Base-by-base conservation (phyloP, 2,888 invertebrate species). In the Gandaritis pyraliata region DNA sequence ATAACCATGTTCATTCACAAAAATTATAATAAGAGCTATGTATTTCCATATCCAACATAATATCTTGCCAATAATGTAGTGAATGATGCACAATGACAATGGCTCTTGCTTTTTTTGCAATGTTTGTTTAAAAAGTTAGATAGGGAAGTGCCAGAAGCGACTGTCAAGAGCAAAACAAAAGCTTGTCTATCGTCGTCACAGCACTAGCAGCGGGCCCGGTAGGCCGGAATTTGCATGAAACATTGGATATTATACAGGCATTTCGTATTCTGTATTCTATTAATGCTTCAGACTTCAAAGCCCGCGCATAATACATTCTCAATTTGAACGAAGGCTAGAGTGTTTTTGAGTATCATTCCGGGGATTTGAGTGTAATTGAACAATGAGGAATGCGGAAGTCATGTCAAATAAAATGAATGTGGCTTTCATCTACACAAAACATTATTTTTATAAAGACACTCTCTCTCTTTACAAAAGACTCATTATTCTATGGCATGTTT, bases 181-280 rank as follows among this genome's bases (percentile, higher is more conserved):
- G 51, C 10, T 54, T 15, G 57, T 29, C 29, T 48, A 48, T n/a
- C 13, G 15, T 39, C 39, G 36, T 41, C 68, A 23, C 68, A 39
- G 62, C 68, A 64, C 70, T 70, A 67, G 50, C 5, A 63, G 53
- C 61, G 58, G 59, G 60, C 60, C 56, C 65, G 59, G 72, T 72
- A 77, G 70, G 73, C 69, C 67, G 59, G 61, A 72, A 79, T 81
- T 81, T 78, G 73, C 81, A 81, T 80, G 71, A 75, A 77, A 78
- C 72, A 71, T 71, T 71, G 69, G 70, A 73, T 72, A 71, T 72
- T 72, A 71, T 70, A 70, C 67, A 69, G 63, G 74, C 74, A 75
- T 80, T 75, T 77, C 71, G 77, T 76, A 80, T 81, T 81, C 75
- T 77, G 77, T 76, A 80, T 81, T 81, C 75, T 77, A 80, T 80